phyloP scores from a whole-genome alignment of 2,888 invertebrate genomes.

The Brachyopa scutellaris region DNA sequence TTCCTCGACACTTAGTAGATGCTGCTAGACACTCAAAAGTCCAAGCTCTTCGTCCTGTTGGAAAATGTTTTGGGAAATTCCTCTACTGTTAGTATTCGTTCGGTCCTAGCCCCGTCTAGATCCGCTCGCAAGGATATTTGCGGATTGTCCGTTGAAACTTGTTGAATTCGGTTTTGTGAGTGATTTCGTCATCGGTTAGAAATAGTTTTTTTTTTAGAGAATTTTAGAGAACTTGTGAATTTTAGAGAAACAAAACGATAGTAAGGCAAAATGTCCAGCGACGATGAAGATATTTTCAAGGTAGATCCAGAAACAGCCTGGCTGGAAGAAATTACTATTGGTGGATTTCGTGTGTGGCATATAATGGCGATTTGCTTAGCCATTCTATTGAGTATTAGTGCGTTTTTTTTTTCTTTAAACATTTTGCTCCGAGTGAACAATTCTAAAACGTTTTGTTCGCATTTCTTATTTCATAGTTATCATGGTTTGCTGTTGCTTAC shows the following conservation, averaged over 20 bases:
- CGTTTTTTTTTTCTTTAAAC: constrained; percentile 72
- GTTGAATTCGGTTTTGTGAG: constrained; percentile 48
- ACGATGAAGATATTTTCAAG: constrained; percentile 76
- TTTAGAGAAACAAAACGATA: not conserved
- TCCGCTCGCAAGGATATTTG: constrained; percentile 44
- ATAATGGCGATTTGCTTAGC: constrained; percentile 88
- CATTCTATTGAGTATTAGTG: constrained; percentile 85
- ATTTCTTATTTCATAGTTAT: constrained; percentile 85
- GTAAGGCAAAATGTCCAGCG: constrained; percentile 74
- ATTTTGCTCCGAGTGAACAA: constrained; percentile 5
- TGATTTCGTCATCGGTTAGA: constrained; percentile 59
- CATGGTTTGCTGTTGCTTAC: constrained; percentile 93
- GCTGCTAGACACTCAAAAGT: constrained; percentile 56
- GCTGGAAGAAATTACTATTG: constrained; percentile 87
- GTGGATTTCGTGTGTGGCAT: constrained; percentile 91
- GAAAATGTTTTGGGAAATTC: constrained; percentile 61
- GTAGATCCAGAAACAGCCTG: constrained; percentile 84
- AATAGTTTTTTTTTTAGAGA: constrained; percentile 57
- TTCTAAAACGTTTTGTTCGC: constrained; percentile 19
- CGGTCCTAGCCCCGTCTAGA: constrained; percentile 50
- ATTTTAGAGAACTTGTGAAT: too few species aligned
- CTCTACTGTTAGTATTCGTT: constrained; percentile 58
- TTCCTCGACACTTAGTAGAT: constrained; percentile 46
- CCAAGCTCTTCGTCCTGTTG: constrained; percentile 39
- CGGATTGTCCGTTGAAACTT: constrained; percentile 43